phyloP scores from a whole-genome alignment of 1,140 invertebrate genomes.

The Octopus bimaculoides region DNA sequence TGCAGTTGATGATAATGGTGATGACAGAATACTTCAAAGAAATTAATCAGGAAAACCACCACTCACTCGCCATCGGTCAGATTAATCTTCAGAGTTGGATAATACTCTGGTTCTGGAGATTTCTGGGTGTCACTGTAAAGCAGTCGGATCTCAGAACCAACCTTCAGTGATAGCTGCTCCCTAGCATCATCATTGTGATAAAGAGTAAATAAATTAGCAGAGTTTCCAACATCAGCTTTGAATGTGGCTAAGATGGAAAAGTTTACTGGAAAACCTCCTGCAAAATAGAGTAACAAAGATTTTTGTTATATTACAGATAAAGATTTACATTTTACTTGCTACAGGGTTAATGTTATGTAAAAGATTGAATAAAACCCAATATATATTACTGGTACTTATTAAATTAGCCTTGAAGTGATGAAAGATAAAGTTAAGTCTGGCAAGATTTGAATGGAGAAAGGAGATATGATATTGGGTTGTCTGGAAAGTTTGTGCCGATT shows the following conservation, averaged over 20 bases:
- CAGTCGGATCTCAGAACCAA: not conserved
- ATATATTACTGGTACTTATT: too few relatives aligned
- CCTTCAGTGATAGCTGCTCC: not conserved
- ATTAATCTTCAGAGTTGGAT: slow-evolving; percentile 9
- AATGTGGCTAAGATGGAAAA: slow-evolving; percentile 10
- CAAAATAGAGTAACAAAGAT: not conserved
- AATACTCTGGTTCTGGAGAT: not conserved
- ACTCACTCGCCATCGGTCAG: slow-evolving; percentile 13
- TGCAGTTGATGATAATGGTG: too few relatives aligned
- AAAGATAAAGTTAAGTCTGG: too few relatives aligned
- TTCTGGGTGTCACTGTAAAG: slow-evolving; percentile 6
- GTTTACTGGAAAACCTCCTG: slow-evolving; percentile 11
- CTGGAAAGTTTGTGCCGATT: too few relatives aligned
- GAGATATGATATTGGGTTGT: too few relatives aligned
- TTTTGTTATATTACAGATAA: too few relatives aligned
- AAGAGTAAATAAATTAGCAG: slow-evolving; percentile 13
- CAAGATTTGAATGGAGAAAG: too few relatives aligned
- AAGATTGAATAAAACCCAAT: too few relatives aligned
- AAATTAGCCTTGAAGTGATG: too few relatives aligned
- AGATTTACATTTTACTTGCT: too few relatives aligned
- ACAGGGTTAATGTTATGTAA: too few relatives aligned
- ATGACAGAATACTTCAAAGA: too few relatives aligned
- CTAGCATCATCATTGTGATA: slow-evolving; percentile 11
- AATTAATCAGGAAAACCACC: not conserved
- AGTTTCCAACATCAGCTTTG: not conserved